phyloP scores from a whole-genome alignment of 2,113 vertebrate genomes.

The Microtus pennsylvanicus region DNA sequence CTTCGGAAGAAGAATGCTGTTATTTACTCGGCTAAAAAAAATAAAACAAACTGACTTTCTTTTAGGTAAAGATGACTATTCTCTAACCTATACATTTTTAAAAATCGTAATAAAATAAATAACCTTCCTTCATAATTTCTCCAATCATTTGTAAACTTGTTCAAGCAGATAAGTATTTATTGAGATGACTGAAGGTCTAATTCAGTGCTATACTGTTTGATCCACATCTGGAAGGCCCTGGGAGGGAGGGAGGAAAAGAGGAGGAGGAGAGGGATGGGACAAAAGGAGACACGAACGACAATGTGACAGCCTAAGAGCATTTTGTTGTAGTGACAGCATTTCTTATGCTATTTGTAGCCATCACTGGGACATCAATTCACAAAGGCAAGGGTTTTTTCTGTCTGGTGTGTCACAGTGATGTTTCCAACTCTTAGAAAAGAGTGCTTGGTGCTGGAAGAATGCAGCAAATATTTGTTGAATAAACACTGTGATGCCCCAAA shows the following conservation, averaged over 20 bases:
- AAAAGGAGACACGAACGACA: rapidly evolving
- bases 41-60: background rate
- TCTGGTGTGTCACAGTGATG: background rate
- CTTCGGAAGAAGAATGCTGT: background rate
- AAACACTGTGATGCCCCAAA: background rate
- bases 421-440: background rate
- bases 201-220: background rate
- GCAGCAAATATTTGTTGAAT: background rate
- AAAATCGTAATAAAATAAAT: background rate
- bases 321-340: background rate
- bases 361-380: background rate
- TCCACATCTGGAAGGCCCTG: background rate
- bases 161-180: background rate
- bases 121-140: background rate
- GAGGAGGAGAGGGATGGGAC: background rate
- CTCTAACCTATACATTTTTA: background rate
- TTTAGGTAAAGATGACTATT: background rate
- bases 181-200: background rate
- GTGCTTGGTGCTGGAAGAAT: background rate
- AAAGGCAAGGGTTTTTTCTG: background rate
- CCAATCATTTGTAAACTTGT: background rate
- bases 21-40: background rate
- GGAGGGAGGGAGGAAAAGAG: background rate
- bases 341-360: background rate
- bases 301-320: background rate